A percentile compares a stretch with the other conserved stretches of the same genome.
Evolutionary conservation across 2,888 invertebrate species (phyloP).

Genomic region (Hyposoter dolosus): DNA sequence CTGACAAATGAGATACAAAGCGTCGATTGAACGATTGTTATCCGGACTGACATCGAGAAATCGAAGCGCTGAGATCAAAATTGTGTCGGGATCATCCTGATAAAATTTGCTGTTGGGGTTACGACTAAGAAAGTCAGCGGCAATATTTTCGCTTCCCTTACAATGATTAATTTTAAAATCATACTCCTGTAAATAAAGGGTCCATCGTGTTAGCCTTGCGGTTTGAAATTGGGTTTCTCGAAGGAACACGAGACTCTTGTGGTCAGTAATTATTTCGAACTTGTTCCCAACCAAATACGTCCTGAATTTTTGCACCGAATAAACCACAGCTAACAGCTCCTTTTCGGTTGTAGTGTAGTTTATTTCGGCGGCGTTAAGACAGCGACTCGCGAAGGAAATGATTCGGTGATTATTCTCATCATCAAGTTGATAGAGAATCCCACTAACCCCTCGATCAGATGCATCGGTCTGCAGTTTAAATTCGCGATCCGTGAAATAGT

Average conservation of each 20-base stretch:
- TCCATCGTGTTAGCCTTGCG: conserved; percentile 32
- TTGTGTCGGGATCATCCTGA: not conserved
- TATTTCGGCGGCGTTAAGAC: conserved; percentile 39
- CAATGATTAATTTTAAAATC: not conserved
- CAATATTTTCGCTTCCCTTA: conserved; percentile 72
- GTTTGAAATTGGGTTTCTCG: conserved; percentile 37
- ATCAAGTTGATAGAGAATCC: conserved; percentile 63
- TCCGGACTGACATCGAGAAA: not conserved
- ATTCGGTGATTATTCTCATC: conserved; percentile 38
- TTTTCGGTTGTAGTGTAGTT: conserved; percentile 32
- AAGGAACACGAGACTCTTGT: conserved; percentile 28
- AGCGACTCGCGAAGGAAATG: conserved; percentile 71
- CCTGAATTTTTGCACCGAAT: conserved; percentile 35
- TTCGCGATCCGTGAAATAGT: conserved; percentile 26
- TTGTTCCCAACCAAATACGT: conserved; percentile 70
- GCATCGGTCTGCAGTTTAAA: conserved; percentile 67
- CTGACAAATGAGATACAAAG: conserved; percentile 18
- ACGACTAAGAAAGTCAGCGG: conserved; percentile 54
- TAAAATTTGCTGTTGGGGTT: conserved; percentile 13
- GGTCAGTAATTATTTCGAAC: conserved; percentile 59
- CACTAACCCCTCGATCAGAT: conserved; percentile 65
- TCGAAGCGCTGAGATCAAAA: not conserved
- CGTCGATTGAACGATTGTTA: not conserved
- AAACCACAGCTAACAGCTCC: conserved; percentile 67
- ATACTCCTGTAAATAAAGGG: conserved; percentile 16